Evolutionary conservation across 2,888 invertebrate species (phyloP).

Genomic region (Luperina testacea): DNA sequence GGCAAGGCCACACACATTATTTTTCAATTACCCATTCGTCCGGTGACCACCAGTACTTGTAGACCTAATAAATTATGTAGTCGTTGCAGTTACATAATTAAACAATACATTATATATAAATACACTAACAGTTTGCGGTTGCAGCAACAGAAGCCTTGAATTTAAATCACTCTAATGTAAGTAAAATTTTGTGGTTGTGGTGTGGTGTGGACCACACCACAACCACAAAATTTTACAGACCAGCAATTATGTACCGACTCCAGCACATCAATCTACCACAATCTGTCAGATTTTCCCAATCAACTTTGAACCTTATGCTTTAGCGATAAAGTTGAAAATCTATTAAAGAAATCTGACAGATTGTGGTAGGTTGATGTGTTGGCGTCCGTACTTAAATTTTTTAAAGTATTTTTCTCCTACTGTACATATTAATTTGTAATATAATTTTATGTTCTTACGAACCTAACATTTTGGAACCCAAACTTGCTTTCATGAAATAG

Average conservation of each 20-base stretch:
- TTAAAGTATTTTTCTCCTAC: background rate
- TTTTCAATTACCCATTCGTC: background rate
- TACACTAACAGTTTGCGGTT: conserved; percentile 25
- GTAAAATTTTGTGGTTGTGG: too few species aligned
- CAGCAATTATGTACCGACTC: background rate
- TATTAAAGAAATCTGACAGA: too few species aligned
- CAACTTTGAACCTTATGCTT: too few species aligned
- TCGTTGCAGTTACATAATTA: conserved; percentile 2
- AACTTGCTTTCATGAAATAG: background rate
- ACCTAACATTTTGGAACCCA: background rate
- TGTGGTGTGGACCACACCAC: too few species aligned
- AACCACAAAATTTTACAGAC: background rate
- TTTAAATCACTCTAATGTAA: conserved; percentile 10
- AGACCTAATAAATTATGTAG: conserved; percentile 19
- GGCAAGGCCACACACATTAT: too few species aligned
- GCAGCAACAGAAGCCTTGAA: conserved; percentile 3
- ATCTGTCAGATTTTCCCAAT: too few species aligned
- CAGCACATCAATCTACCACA: too few species aligned
- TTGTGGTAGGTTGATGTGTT: too few species aligned
- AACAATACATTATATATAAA: conserved; percentile 19
- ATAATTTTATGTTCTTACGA: too few species aligned
- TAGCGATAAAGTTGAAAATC: too few species aligned
- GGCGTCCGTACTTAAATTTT: too few species aligned
- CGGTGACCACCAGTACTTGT: background rate
- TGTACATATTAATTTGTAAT: too few species aligned